Evolutionary conservation across 2,888 invertebrate genomes (phyloP).

Genomic region (Mythimna ferrago): DNA sequence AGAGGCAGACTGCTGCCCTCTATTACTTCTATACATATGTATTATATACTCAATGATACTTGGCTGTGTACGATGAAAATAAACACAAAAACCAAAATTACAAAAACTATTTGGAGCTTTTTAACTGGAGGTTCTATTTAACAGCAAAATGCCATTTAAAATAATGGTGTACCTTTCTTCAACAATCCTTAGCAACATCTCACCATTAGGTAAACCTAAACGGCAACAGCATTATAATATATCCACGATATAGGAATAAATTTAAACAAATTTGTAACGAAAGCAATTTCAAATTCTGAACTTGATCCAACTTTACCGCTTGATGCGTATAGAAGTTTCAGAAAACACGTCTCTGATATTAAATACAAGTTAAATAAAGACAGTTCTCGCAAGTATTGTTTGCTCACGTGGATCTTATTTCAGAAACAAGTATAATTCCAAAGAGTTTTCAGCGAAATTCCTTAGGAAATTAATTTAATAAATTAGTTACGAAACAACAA

Average conservation of each 20-base stretch:
- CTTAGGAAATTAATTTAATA: constrained; percentile 83
- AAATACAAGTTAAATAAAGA: constrained; percentile 88
- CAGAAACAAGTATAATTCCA: constrained; percentile 83
- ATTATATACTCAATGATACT: not conserved
- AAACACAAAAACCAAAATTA: not conserved
- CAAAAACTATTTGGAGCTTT: too few species aligned
- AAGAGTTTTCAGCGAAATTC: constrained; percentile 79
- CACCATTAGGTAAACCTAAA: constrained; percentile 64
- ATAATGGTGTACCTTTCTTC: constrained; percentile 9
- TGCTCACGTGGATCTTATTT: constrained; percentile 82
- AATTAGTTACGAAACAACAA: constrained; percentile 80
- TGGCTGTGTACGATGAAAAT: not conserved
- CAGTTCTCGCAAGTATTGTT: constrained; percentile 81
- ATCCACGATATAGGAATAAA: constrained; percentile 70
- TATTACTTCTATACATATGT: not conserved
- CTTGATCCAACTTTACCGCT: constrained; percentile 75
- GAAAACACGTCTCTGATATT: constrained; percentile 87
- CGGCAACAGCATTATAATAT: constrained; percentile 61
- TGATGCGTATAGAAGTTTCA: constrained; percentile 77
- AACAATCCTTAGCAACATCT: constrained; percentile 24
- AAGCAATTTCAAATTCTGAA: constrained; percentile 82
- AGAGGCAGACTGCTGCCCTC: too few species aligned
- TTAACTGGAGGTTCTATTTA: too few species aligned
- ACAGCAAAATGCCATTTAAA: not conserved
- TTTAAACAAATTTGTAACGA: constrained; percentile 76